Base-by-base conservation (phyloP, 2,113 vertebrate genomes). In the Polypterus bichir region DNA sequence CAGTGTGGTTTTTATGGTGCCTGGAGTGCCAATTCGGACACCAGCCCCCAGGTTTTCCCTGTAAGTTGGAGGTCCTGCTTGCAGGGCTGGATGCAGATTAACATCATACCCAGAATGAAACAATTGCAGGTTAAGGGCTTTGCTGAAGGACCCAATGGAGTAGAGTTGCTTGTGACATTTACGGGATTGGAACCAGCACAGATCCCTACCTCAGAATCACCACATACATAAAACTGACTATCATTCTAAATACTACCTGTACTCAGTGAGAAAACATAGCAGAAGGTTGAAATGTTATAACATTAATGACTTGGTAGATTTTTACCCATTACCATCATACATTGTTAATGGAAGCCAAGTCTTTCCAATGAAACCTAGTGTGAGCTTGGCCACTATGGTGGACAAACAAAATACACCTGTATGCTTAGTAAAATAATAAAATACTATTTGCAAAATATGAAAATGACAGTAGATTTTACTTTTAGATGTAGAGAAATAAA, bases 321-420 rank as follows among this genome's bases (percentile, higher is more conserved):
- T 73, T 52, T 70, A 71, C 54, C 64, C 46, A 0, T 66, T 67
- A 59, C n/a, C 46, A 64, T 74, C 72, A 59, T 74, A 70, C 60
- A 67, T 65, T 51, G 3, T 72, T 62, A 47, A 74, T 6, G 48
- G 62, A 5, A 52, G 64, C 48, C 46, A 61, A 63, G 55, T 73
- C 5, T 64, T 76, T 70, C 68, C 59, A 0, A 11, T 77, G 3
- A 74, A 71, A 65, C 65, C 70, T 57, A 67, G 72, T 60, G 52
- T 77, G 4, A 59, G 44, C 3, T 61, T 49, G 7, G 60, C 27
- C 60, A 61, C 60, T 6, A n/a, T 54, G 9, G 46, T 62, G 45
- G 52, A 56, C 44, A 62, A 49, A 57, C 47, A 1, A 53, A 52
- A 65, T 57, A 54, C 62, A 54, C 5, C 49, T 51, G 58, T 64